Evolutionary conservation across 2,797 vertebrate species (phyloP).

Genomic region (Fringilla coelebs): DNA sequence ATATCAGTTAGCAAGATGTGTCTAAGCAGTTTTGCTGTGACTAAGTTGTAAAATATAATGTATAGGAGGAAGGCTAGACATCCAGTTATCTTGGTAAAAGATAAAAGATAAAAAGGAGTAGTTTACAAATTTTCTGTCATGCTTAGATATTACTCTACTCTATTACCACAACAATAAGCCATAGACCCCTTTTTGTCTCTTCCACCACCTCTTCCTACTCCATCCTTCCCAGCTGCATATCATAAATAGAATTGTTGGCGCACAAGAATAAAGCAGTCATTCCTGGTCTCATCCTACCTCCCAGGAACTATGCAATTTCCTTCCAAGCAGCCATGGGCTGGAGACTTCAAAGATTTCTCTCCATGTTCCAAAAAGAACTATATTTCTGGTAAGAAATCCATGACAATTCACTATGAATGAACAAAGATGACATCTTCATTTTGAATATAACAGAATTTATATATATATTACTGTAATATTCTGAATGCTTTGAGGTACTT

Average conservation of each 20-base stretch:
- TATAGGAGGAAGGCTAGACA: not conserved
- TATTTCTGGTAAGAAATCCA: not conserved
- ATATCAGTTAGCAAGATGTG: not conserved
- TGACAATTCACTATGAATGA: not conserved
- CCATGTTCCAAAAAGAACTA: not conserved
- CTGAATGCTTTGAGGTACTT: not conserved
- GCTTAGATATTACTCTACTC: not conserved
- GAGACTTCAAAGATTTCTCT: not conserved
- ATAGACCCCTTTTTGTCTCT: not conserved
- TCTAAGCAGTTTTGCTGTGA: not conserved
- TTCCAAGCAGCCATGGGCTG: not conserved
- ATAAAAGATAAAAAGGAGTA: too few species aligned
- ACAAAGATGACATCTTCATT: not conserved
- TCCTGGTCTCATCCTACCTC: not conserved
- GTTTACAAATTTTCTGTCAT: not conserved
- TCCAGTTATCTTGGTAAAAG: not conserved
- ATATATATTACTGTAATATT: not conserved
- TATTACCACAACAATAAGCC: not conserved
- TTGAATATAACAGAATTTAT: not conserved
- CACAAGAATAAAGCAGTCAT: not conserved
- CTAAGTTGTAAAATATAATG: not conserved
- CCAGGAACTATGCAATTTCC: not conserved
- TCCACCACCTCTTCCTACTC: not conserved
- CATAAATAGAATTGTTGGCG: not conserved
- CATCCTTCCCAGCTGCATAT: not conserved